phyloP scores from a whole-genome alignment of 1,140 invertebrate species.

The Araneus ventricosus region DNA sequence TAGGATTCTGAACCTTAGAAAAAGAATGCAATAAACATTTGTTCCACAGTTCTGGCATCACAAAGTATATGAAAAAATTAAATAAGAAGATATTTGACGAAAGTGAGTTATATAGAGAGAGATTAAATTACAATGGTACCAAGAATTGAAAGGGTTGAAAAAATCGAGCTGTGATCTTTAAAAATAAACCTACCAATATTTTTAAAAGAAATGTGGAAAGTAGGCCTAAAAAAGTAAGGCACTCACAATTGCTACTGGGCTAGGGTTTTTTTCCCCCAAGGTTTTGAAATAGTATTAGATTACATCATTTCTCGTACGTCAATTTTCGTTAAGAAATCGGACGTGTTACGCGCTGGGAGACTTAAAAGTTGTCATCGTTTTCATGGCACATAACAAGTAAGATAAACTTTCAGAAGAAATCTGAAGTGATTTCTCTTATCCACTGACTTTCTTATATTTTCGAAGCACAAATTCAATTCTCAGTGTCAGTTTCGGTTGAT shows the following conservation, averaged over 20 bases:
- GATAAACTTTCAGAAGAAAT: neutral
- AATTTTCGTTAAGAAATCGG: slow-evolving; percentile 9
- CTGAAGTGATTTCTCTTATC: neutral
- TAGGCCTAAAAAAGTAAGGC: neutral
- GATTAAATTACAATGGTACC: slow-evolving; percentile 40
- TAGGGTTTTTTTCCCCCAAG: neutral
- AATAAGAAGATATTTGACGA: neutral
- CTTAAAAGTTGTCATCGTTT: slow-evolving; percentile 17
- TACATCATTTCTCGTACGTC: neutral
- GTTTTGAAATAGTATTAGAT: slow-evolving; percentile 11
- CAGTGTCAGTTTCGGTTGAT: neutral
- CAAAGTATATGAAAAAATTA: neutral
- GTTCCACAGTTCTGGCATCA: neutral
- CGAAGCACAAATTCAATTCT: neutral
- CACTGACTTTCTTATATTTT: neutral
- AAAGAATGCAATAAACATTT: slow-evolving; percentile 54
- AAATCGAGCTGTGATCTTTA: neutral
- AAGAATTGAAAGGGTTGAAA: neutral
- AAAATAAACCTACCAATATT: too few relatives aligned
- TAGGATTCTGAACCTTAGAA: neutral
- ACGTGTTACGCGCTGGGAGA: neutral
- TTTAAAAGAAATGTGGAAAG: neutral
- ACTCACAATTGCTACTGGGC: neutral
- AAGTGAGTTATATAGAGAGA: neutral
- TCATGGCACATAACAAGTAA: neutral